A percentile compares a stretch with the other conserved stretches of the same genome.
These are phyloP conservation scores for Microtus ochrogaster DNA, from an alignment of 2,113 vertebrate species.

Conservation along the genomic window DNA sequence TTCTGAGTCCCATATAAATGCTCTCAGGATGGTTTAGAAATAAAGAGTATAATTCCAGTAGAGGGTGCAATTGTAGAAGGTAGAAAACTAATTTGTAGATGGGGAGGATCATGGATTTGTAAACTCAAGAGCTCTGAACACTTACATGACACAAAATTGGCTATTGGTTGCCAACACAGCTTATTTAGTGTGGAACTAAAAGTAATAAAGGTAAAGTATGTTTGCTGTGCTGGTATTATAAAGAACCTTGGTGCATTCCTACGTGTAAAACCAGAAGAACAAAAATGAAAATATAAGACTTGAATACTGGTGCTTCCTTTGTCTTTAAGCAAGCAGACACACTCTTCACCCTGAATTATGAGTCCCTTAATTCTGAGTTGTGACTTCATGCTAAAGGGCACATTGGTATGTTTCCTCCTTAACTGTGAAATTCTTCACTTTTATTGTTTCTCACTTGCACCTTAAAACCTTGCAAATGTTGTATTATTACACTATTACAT, in stretches of 20 bases:
- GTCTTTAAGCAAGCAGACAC: conserved; percentile 42
- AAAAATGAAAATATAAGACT: not conserved
- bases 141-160: not conserved
- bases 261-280: not conserved
- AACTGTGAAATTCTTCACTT: conserved; percentile 78
- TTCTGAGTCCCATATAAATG: not conserved
- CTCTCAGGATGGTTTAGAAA: not conserved
- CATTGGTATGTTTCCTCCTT: conserved; percentile 52
- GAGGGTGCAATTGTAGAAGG: conserved; percentile 18
- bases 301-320: not conserved
- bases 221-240: not conserved
- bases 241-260: not conserved
- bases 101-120: not conserved
- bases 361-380: conserved; percentile 63
- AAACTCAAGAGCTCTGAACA: not conserved
- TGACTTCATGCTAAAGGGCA: conserved; percentile 72
- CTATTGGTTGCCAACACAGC: fast-evolving
- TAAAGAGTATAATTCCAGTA: not conserved
- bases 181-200: conserved; percentile 10
- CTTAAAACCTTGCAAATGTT: conserved; percentile 71
- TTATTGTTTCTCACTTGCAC: conserved; percentile 74
- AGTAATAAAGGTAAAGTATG: not conserved
- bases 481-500: conserved; percentile 76
- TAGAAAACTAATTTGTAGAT: not conserved
- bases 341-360: conserved; percentile 24